These are phyloP conservation scores for Eospalax fontanierii DNA, from an alignment of 2,797 vertebrate species.

Conservation along the genomic window DNA sequence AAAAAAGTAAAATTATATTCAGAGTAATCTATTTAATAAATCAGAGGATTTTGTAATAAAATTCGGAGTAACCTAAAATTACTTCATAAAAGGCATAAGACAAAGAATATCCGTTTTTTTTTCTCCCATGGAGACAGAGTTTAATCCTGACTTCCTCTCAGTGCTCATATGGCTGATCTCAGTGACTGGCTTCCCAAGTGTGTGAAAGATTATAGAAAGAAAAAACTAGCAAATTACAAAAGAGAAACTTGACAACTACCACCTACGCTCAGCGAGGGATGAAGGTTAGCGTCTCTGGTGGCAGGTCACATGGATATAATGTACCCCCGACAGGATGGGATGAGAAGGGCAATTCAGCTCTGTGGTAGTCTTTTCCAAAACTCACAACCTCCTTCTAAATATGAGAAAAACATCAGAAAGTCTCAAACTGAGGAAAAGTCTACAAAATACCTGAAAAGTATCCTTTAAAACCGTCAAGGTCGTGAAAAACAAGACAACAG, in stretches of 20 bases:
- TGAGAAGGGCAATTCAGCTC: slow-evolving; percentile 61
- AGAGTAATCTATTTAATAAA: slow-evolving; percentile 61
- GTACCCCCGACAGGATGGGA: neutral
- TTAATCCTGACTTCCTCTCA: neutral
- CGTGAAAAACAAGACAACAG: slow-evolving; percentile 7
- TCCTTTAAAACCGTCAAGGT: slow-evolving; percentile 75
- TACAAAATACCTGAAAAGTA: slow-evolving; percentile 56
- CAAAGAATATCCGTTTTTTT: neutral
- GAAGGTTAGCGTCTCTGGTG: slow-evolving; percentile 39
- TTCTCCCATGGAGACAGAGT: neutral
- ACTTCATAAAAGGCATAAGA: slow-evolving; percentile 15
- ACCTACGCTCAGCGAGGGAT: neutral
- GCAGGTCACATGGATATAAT: slow-evolving; percentile 66
- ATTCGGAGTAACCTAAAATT: slow-evolving; percentile 59
- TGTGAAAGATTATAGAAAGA: slow-evolving; percentile 12
- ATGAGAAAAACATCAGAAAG: slow-evolving; percentile 66
- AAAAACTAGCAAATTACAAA: neutral
- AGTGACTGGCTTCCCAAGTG: slow-evolving; percentile 26
- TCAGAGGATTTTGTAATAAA: slow-evolving; percentile 40
- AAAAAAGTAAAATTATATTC: slow-evolving; percentile 44
- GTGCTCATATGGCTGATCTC: neutral
- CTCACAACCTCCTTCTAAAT: neutral
- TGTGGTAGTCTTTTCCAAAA: slow-evolving; percentile 54
- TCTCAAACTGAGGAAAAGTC: slow-evolving; percentile 58
- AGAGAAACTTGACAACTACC: slow-evolving; percentile 41